Percentiles rank a stretch among this genome's conserved stretches.
Conservation (phyloP, 2,888 invertebrate genomes). For the Temnothorax ravouxi region DNA sequence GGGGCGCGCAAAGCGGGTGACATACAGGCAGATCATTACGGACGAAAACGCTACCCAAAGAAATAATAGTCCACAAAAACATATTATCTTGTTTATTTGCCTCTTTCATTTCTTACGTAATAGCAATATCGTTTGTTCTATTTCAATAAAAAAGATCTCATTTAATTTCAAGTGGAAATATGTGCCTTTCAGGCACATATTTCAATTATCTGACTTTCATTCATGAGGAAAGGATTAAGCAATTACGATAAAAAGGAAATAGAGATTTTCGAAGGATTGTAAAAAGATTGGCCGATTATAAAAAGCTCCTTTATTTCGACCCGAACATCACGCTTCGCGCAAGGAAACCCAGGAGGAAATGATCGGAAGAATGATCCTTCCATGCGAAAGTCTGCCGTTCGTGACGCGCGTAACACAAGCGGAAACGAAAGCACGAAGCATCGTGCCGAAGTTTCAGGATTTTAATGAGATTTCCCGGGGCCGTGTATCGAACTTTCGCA, state of each 20-base stretch:
- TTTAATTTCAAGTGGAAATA: not conserved
- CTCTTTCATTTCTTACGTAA: not conserved
- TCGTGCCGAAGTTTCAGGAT: conserved; percentile 72
- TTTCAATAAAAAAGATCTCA: not conserved
- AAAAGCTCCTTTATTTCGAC: not conserved
- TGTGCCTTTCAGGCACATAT: too few relatives aligned
- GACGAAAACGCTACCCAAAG: not conserved
- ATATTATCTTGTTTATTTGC: not conserved
- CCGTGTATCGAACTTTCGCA: conserved; percentile 64
- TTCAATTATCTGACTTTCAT: not conserved
- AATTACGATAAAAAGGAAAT: not conserved
- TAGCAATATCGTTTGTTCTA: not conserved
- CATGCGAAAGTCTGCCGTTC: not conserved
- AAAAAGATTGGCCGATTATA: not conserved
- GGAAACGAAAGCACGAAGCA: conserved; percentile 32
- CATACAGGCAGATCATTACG: not conserved
- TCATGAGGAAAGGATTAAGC: not conserved
- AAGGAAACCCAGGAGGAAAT: not conserved
- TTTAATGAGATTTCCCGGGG: conserved; percentile 75
- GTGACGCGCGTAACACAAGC: conserved; percentile 29
- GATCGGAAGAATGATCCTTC: not conserved
- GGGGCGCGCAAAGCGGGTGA: not conserved
- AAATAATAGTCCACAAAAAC: not conserved
- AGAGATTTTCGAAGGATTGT: not conserved
- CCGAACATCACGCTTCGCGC: not conserved